Conservation (phyloP, 2,888 invertebrate genomes). For the Vesta saturnalis region DNA sequence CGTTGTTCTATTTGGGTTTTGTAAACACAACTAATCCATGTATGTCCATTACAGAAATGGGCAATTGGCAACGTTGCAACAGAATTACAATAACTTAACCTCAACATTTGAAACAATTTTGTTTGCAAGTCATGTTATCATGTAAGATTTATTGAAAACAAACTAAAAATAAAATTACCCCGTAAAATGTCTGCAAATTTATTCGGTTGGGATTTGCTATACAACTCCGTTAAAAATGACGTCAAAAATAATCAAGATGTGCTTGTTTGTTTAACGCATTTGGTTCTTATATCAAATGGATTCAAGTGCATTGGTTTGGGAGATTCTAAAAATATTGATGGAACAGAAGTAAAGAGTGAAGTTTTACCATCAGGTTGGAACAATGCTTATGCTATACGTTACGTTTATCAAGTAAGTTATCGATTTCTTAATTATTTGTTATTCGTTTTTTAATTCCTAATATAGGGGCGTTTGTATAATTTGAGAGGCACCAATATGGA, state of each 20-base stretch:
- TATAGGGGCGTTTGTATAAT: conserved; percentile 69
- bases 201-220: conserved; percentile 76
- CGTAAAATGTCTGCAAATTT: conserved; percentile 33
- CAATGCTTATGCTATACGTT: conserved; percentile 77
- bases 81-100: neutral
- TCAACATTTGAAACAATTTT: neutral
- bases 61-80: no score
- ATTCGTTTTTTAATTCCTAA: neutral
- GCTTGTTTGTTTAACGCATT: conserved; percentile 75
- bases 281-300: conserved; percentile 75
- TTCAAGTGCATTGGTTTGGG: conserved; percentile 78
- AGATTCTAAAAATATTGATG: conserved; percentile 64
- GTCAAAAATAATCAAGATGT: conserved; percentile 75
- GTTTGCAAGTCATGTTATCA: neutral
- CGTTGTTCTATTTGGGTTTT: no score
- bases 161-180: neutral
- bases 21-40: no score
- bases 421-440: neutral
- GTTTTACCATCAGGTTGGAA: conserved; percentile 82
- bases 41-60: no score
- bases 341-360: conserved; percentile 71
- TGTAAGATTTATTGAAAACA: neutral
- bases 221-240: conserved; percentile 68
- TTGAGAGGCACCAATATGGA: conserved; percentile 63
- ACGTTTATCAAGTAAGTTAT: conserved; percentile 65